Evolutionary conservation across 2,888 invertebrate genomes (phyloP).

Genomic region (Cosmia trapezina): DNA sequence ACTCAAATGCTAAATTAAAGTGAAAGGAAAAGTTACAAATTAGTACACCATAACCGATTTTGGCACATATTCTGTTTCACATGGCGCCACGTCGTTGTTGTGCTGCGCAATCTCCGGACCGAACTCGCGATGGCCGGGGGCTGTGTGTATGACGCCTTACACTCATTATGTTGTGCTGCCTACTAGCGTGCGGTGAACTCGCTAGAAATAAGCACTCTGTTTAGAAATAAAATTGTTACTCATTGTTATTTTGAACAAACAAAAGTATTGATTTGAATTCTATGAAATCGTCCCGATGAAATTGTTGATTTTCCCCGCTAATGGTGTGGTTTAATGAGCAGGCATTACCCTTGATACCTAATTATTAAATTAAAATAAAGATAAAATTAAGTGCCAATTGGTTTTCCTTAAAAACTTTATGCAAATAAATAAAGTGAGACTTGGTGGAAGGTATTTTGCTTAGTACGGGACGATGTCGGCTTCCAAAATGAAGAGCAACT

Average conservation of each 20-base stretch:
- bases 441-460: background rate
- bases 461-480: no score
- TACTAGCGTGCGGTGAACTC: conserved; percentile 2
- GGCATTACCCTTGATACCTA: background rate
- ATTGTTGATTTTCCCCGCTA: background rate
- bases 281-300: background rate
- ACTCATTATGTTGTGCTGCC: background rate
- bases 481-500: background rate
- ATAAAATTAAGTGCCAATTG: background rate
- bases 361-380: background rate
- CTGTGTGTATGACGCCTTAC: background rate
- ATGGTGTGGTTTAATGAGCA: conserved; percentile 15
- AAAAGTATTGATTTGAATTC: background rate
- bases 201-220: background rate
- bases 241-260: background rate
- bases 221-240: background rate
- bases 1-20: background rate
- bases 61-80: background rate
- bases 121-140: background rate
- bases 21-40: background rate
- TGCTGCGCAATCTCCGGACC: background rate
- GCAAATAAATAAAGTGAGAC: conserved; percentile 2
- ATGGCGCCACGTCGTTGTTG: background rate
- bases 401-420: conserved; percentile 1
- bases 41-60: background rate